Evolutionary conservation across 2,797 vertebrate species (phyloP).

Genomic region (Apodemus agrarius): DNA sequence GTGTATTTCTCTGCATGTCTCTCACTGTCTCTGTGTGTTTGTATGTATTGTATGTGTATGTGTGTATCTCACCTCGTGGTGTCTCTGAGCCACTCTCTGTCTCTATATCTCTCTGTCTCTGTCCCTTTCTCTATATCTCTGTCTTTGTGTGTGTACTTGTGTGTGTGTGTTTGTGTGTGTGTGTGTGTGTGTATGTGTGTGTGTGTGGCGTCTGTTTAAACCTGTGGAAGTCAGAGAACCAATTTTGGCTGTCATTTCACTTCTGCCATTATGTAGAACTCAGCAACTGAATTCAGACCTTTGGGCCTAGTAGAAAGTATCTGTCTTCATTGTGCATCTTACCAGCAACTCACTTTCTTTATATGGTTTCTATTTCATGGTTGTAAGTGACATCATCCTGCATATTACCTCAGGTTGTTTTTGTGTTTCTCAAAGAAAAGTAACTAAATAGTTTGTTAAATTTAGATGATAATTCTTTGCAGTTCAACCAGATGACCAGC

Average conservation of each 20-base stretch:
- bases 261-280: too few species aligned
- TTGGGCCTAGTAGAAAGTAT: background rate
- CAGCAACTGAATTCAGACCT: background rate
- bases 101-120: too few species aligned
- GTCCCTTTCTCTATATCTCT: background rate
- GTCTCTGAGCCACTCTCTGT: background rate
- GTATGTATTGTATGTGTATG: background rate
- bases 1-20: background rate
- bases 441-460: background rate
- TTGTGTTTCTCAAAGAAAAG: background rate
- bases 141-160: background rate
- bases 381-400: background rate
- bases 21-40: background rate
- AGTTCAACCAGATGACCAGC: too few species aligned
- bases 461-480: background rate
- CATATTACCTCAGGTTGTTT: background rate
- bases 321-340: background rate
- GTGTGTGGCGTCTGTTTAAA: too few species aligned
- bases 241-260: too few species aligned
- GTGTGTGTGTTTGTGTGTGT: background rate
- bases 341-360: background rate
- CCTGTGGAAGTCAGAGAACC: background rate
- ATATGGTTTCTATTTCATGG: background rate
- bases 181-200: background rate
- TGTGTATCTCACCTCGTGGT: background rate